A percentile compares a stretch with the other conserved stretches of the same genome.
These are phyloP conservation scores for Hippoglossus hippoglossus DNA, from an alignment of 2,797 vertebrate genomes.

Conservation along the genomic window DNA sequence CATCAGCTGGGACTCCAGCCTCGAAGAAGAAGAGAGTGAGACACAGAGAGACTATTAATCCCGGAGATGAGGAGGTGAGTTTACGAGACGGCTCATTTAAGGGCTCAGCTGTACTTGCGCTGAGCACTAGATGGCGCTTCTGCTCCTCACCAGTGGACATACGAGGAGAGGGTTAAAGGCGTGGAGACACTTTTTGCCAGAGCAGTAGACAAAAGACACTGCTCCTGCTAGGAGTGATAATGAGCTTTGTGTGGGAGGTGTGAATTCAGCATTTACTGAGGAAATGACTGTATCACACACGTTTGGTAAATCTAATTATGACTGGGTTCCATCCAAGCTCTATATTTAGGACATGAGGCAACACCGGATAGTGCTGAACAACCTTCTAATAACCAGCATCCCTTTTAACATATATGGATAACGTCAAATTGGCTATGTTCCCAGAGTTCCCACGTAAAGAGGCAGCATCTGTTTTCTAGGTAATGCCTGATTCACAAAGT, in stretches of 20 bases:
- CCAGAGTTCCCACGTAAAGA: neutral
- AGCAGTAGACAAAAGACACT: conserved; percentile 50
- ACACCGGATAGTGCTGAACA: conserved; percentile 40
- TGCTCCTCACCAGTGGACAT: conserved; percentile 38
- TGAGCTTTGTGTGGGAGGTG: conserved; percentile 73
- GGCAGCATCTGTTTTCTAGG: neutral
- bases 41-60: conserved; percentile 23
- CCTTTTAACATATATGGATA: conserved; percentile 15
- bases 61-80: conserved; percentile 9
- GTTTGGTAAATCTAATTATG: conserved; percentile 68
- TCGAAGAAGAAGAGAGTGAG: conserved; percentile 63
- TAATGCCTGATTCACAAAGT: conserved; percentile 4
- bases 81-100: conserved; percentile 9
- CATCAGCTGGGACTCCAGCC: conserved; percentile 97
- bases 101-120: conserved; percentile 11
- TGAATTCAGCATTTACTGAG: conserved; percentile 67
- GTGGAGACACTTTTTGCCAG: conserved; percentile 42
- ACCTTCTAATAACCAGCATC: conserved; percentile 35
- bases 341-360: conserved; percentile 54
- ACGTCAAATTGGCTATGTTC: neutral
- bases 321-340: conserved; percentile 46
- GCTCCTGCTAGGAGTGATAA: conserved; percentile 66
- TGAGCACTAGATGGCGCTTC: conserved; percentile 74
- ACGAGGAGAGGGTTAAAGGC: conserved; percentile 27
- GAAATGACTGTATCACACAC: conserved; percentile 63